Evolutionary conservation across 2,888 invertebrate genomes (phyloP).

Genomic region (Eugnorisma glareosa): DNA sequence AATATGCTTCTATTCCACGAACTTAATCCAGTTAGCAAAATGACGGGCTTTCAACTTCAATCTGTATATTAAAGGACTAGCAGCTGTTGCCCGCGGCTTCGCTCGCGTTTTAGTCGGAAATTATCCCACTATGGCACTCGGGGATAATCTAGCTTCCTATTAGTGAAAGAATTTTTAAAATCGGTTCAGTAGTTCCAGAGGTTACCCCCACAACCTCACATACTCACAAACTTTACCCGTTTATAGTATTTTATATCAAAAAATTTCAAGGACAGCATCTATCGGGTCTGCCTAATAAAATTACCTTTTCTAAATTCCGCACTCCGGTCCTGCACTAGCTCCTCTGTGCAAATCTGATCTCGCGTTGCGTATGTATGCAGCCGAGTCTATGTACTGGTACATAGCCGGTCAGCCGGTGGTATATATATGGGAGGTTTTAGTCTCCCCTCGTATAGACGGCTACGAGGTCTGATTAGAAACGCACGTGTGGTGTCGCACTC

Average conservation of each 20-base stretch:
- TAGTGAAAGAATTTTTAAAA: no score
- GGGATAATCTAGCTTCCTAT: no score
- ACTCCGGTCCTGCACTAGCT: constrained; percentile 28
- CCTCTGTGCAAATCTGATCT: constrained; percentile 19
- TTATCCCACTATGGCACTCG: no score
- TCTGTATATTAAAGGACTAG: no score
- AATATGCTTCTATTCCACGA: neutral
- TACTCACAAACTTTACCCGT: no score
- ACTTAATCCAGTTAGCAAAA: neutral
- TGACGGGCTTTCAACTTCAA: neutral
- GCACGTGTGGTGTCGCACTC: neutral
- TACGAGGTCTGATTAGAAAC: neutral
- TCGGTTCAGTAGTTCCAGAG: no score
- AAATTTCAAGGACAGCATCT: neutral
- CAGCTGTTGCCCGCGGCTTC: no score
- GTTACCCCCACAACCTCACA: no score
- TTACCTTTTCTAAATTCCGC: neutral
- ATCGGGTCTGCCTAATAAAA: neutral
- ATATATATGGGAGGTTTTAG: constrained; percentile 6
- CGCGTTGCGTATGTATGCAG: neutral
- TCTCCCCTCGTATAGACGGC: constrained; percentile 43
- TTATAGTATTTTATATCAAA: no score
- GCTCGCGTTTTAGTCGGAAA: no score
- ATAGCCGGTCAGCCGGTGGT: neutral
- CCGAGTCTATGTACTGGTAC: neutral